Evolutionary conservation across 2,888 invertebrate species (phyloP), one percentile per base, ranked within the genome.

Genomic region (Nineta flava): DNA sequence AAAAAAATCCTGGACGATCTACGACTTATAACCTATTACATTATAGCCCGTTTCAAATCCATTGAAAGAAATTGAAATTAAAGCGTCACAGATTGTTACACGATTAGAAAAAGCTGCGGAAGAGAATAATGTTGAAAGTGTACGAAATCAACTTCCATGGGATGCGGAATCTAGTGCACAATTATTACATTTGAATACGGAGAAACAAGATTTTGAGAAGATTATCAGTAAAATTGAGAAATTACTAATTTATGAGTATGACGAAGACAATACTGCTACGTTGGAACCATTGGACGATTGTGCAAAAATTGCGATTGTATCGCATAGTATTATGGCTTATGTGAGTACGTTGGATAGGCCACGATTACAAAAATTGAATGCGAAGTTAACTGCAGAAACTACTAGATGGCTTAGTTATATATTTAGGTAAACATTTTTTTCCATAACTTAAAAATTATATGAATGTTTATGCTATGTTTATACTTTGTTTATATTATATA

Each of bases 321-420:
- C 90, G n/a, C 92, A 93, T 64, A 86, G 87, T 62, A 76, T 94
- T 56, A 82, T 86, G 4, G 91, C 93, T 1, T 84, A 88, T 61
- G 80, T 90, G 54, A 83, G 87, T n/a, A 81, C 87, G 48, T 65
- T 94, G 54, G 87, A 90, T 54, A 73, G 85, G 42, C 73, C 75
- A 55, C 84, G 88, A 64, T 75, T 92, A 49, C 80, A 86, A 50
- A 79, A 84, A 58, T 73, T 94, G 16, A 84, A 87, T 41, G 79
- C 82, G 40, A 81, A 86, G 58, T 78, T 94, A 56, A 83, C 86
- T 1, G 81, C 83, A 31, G 93, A 93, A 61, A 87, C 88, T 1
- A 86, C 87, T 4, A 71, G 87, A 56, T 93, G 93, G 93, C 72
- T 93, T 59, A 79, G 87, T 48, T 82, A 87, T 60, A 75, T 93